phyloP scores from a whole-genome alignment of 2,888 invertebrate species.

The Dryomyza anilis region DNA sequence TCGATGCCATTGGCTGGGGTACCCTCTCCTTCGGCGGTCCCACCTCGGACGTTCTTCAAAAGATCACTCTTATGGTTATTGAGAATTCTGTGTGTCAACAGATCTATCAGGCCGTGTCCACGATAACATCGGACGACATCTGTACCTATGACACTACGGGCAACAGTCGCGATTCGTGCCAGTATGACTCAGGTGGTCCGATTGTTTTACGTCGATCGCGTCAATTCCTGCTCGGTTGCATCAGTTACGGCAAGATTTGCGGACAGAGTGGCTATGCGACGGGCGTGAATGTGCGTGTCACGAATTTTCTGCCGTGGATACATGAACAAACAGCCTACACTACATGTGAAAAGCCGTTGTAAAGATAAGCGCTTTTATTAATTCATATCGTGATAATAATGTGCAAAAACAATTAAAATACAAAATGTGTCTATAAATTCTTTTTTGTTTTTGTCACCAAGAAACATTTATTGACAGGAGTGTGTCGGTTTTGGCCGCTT shows the following conservation, averaged over 20 bases:
- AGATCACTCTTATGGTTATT: constrained; percentile 58
- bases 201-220: constrained; percentile 58
- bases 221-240: constrained; percentile 62
- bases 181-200: constrained; percentile 65
- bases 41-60: constrained; percentile 60
- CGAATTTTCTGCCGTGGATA: constrained; percentile 65
- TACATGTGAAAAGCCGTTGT: constrained; percentile 34
- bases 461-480: too few species aligned
- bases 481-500: too few species aligned
- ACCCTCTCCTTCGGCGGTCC: constrained; percentile 62
- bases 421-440: too few species aligned
- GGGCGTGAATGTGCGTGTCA: constrained; percentile 65
- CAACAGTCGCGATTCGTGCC: constrained; percentile 62
- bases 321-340: constrained; percentile 35
- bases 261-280: constrained; percentile 55
- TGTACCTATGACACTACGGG: constrained; percentile 48
- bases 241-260: constrained; percentile 65
- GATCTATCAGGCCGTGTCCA: constrained; percentile 31
- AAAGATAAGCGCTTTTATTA: too few species aligned
- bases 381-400: too few species aligned
- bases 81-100: constrained; percentile 39
- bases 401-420: too few species aligned
- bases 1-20: constrained; percentile 63
- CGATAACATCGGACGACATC: constrained; percentile 40
- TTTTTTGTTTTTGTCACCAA: too few species aligned